phyloP scores from a whole-genome alignment of 2,113 vertebrate genomes.

The Guaruba guarouba region DNA sequence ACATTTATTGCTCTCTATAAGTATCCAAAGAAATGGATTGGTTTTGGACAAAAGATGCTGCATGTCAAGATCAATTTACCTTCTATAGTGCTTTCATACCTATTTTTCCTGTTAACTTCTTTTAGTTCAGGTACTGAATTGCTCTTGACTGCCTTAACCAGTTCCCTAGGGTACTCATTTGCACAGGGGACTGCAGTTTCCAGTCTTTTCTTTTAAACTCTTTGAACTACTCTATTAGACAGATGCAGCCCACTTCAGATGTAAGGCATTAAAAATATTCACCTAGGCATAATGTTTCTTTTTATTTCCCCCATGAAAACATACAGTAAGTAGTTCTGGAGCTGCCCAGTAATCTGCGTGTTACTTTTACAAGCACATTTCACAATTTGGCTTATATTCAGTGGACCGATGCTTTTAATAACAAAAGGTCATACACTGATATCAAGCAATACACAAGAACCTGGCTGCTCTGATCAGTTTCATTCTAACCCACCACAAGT shows the following conservation, averaged over 20 bases:
- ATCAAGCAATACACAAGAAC: not conserved
- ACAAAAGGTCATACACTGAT: not conserved
- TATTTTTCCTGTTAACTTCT: conserved; percentile 25
- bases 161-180: conserved; percentile 4
- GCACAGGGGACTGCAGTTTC: not conserved
- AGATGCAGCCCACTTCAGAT: not conserved
- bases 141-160: conserved; percentile 20
- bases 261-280: not conserved
- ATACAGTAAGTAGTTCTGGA: not conserved
- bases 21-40: not conserved
- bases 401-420: not conserved
- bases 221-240: conserved; percentile 10
- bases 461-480: not conserved
- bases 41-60: conserved; percentile 2
- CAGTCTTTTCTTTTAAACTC: not conserved
- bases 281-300: not conserved
- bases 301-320: not conserved
- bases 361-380: not conserved
- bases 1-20: not conserved
- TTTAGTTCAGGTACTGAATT: conserved; percentile 12
- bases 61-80: not conserved
- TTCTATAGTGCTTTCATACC: not conserved
- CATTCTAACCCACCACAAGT: not conserved
- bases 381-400: not conserved
- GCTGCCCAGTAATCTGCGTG: not conserved